These are phyloP conservation scores for Zalophus californianus DNA, from an alignment of 2,797 vertebrate species.

Conservation along the genomic window DNA sequence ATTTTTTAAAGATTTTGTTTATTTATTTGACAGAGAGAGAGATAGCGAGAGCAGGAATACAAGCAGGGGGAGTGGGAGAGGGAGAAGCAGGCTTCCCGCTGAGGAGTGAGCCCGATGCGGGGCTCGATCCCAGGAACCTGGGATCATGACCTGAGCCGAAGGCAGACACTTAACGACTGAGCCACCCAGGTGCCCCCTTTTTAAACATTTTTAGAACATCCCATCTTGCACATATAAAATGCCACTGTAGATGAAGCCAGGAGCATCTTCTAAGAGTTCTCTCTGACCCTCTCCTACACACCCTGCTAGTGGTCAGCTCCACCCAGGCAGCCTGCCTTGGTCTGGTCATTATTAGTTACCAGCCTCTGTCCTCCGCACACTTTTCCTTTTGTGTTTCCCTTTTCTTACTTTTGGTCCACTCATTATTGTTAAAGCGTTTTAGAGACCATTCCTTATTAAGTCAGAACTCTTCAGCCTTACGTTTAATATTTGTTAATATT, in stretches of 20 bases:
- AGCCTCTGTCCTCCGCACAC: background rate
- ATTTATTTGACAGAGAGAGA: no score
- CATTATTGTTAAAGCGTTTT: background rate
- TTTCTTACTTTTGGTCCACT: conserved; percentile 53
- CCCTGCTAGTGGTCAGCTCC: background rate
- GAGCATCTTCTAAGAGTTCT: background rate
- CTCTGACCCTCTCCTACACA: background rate
- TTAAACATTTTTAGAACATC: background rate
- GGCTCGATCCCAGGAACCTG: no score
- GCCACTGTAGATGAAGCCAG: background rate
- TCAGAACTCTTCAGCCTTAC: conserved; percentile 3
- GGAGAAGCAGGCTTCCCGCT: no score
- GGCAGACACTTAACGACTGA: no score
- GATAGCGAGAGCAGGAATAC: no score
- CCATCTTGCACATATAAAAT: background rate
- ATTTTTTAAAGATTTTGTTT: no score
- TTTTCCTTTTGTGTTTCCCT: conserved; percentile 15
- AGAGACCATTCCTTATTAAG: conserved; percentile 22
- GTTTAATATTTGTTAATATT: conserved; percentile 50
- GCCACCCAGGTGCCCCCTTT: no score
- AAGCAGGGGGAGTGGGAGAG: no score
- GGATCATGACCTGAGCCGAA: no score
- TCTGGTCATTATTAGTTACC: background rate
- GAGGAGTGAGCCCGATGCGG: no score
- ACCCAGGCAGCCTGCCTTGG: background rate